phyloP scores from a whole-genome alignment of 30 jellyfish, hydroid and myxozoan species.

The Nemopilema nomurai region DNA sequence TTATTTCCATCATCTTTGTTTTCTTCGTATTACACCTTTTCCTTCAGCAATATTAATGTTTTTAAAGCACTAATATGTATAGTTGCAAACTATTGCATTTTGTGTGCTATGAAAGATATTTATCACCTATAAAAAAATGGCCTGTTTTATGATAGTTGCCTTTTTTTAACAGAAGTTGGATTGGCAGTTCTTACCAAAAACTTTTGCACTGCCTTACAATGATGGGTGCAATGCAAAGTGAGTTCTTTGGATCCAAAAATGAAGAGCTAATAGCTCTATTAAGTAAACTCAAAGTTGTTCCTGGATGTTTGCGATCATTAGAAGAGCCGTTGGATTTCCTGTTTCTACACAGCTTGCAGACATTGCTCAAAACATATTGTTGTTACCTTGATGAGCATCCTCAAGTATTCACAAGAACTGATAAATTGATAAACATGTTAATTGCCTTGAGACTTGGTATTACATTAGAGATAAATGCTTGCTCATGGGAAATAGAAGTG shows the following conservation, averaged over 20 bases:
- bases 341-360: slow-evolving; percentile 28
- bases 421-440: slow-evolving; percentile 4
- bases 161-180: slow-evolving; percentile 9
- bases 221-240: slow-evolving; percentile 27
- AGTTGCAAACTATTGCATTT: too few relatives aligned
- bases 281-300: neutral
- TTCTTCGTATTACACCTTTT: too few relatives aligned
- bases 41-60: too few relatives aligned
- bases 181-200: slow-evolving; percentile 25
- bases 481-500: slow-evolving; percentile 62
- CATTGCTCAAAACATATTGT: slow-evolving; percentile 17
- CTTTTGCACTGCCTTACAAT: neutral
- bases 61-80: too few relatives aligned
- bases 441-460: slow-evolving; percentile 41
- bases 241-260: neutral
- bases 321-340: neutral
- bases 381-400: slow-evolving; percentile 23
- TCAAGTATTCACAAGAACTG: neutral
- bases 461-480: slow-evolving; percentile 26
- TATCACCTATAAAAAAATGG: neutral
- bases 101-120: too few relatives aligned
- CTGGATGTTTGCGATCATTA: neutral
- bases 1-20: too few relatives aligned
- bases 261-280: neutral
- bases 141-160: neutral